These are phyloP conservation scores for Drosophila kambysellisi DNA, from an alignment of 2,888 invertebrate genomes.

Conservation along the genomic window DNA sequence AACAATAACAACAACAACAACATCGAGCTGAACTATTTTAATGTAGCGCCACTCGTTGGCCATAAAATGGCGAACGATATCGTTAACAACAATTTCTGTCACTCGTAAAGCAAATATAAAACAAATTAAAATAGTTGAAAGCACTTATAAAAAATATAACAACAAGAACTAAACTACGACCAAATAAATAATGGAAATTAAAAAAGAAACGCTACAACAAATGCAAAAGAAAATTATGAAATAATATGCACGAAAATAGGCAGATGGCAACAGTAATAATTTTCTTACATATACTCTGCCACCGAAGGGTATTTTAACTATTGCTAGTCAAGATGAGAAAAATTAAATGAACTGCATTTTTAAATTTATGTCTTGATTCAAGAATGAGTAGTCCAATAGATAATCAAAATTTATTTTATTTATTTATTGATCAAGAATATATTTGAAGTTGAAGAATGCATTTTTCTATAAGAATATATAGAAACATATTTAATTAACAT, in stretches of 20 bases:
- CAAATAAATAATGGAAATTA: conserved; percentile 22
- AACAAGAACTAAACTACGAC: conserved; percentile 3
- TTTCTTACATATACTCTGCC: conserved; percentile 15
- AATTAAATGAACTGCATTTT: background rate
- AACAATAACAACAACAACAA: background rate
- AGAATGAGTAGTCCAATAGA: background rate
- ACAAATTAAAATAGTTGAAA: conserved; percentile 75
- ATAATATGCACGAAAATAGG: conserved; percentile 70
- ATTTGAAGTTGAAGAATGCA: background rate
- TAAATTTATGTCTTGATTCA: background rate
- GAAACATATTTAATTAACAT: background rate
- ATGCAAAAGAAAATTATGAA: conserved; percentile 56
- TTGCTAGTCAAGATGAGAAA: background rate
- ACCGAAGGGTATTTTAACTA: background rate
- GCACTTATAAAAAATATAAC: conserved; percentile 22
- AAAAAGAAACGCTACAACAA: background rate
- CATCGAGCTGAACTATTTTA: conserved; percentile 18
- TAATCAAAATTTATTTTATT: background rate
- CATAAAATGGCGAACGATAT: conserved; percentile 59
- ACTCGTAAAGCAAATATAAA: conserved; percentile 68
- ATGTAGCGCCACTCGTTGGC: conserved; percentile 57
- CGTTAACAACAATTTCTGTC: conserved; percentile 76
- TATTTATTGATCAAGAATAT: background rate
- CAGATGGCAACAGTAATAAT: conserved; percentile 53
- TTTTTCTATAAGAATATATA: background rate